phyloP scores from a whole-genome alignment of 2,113 vertebrate species.

The Dunckerocampus dactyliophorus region DNA sequence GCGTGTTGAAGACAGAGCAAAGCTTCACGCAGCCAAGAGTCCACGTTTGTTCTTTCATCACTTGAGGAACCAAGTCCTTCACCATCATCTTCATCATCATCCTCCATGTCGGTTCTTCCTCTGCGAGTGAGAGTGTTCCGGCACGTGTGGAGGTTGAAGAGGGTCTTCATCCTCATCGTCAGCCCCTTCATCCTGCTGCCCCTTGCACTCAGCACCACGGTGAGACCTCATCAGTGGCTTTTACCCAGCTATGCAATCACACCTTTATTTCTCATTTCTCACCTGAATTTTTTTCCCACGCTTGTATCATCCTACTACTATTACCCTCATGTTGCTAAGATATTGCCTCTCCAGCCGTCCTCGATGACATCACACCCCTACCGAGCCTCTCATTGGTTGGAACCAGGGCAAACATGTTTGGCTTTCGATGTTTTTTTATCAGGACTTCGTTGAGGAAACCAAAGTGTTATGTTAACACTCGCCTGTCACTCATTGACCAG shows the following conservation, averaged over 20 bases:
- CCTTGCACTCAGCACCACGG: conserved; percentile 74
- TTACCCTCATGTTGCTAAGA: no score
- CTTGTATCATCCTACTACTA: not conserved
- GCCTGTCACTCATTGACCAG: conserved; percentile 43
- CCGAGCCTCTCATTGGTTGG: no score
- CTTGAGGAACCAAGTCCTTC: not conserved
- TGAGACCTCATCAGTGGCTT: conserved; percentile 45
- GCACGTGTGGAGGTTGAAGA: conserved; percentile 59
- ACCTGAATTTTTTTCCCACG: not conserved
- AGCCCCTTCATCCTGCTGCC: conserved; percentile 82
- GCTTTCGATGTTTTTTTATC: no score
- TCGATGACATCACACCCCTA: no score
- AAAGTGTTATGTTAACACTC: conserved; percentile 2
- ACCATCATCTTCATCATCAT: not conserved
- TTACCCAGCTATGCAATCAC: not conserved
- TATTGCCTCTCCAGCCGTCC: no score
- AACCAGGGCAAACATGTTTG: no score
- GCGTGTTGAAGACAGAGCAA: not conserved
- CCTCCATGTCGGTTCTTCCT: conserved; percentile 49
- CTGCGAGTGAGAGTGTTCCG: conserved; percentile 52
- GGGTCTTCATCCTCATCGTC: conserved; percentile 67
- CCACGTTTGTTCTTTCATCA: not conserved
- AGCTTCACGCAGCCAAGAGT: not conserved
- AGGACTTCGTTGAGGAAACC: no score
- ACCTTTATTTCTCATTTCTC: not conserved